Conservation (phyloP, 2,113 vertebrate species). For the Silurus meridionalis region DNA sequence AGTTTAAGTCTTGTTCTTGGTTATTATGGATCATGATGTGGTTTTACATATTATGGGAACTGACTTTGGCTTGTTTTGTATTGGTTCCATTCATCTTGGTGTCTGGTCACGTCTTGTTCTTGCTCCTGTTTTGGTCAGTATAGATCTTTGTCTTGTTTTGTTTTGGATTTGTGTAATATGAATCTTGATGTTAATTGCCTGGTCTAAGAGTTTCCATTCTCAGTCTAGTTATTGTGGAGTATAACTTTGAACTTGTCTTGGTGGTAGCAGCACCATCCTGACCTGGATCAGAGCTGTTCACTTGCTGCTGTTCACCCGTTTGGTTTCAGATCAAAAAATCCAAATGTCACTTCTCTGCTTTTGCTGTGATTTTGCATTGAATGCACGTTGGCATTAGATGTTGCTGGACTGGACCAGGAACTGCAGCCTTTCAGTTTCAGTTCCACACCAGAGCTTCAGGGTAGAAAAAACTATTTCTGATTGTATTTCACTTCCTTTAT, state of each 20-base stretch:
- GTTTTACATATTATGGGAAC: not conserved
- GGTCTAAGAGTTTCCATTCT: not conserved
- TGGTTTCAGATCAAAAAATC: not conserved
- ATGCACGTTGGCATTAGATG: not conserved
- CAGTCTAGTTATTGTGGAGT: not conserved
- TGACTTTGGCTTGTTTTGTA: not conserved
- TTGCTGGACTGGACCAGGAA: not conserved
- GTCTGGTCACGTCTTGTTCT: not conserved
- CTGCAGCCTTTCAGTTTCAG: not conserved
- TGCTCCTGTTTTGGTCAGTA: not conserved
- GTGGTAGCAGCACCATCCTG: not conserved
- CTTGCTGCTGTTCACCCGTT: not conserved
- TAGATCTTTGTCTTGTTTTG: not conserved
- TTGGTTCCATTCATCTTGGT: not conserved
- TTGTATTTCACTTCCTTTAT: not conserved
- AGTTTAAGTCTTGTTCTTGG: not conserved
- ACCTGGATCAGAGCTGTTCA: conserved; percentile 1
- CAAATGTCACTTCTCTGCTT: not conserved
- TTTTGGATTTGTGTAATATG: not conserved
- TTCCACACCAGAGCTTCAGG: not conserved
- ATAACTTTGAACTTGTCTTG: not conserved
- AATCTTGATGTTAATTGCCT: not conserved
- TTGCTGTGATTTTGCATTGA: not conserved
- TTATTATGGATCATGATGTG: not conserved
- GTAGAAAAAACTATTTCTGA: not conserved